Evolutionary conservation across 2,888 invertebrate genomes (phyloP).

Genomic region (Pterobdella sp.): DNA sequence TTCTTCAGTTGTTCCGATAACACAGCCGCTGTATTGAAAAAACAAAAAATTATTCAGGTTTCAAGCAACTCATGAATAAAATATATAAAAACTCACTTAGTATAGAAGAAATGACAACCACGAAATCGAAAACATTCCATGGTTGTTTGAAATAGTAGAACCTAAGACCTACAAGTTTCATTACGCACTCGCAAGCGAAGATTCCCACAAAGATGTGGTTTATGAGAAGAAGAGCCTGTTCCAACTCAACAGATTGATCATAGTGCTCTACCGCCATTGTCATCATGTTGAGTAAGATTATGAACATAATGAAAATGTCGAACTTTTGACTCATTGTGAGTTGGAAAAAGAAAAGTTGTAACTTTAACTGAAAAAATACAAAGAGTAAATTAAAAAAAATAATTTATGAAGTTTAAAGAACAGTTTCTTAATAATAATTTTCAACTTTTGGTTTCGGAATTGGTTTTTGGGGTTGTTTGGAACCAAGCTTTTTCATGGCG

Average conservation of each 20-base stretch:
- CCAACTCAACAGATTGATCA: conserved; percentile 62
- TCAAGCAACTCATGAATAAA: background rate
- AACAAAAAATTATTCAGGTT: too few relatives aligned
- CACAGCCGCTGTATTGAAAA: conserved; percentile 3
- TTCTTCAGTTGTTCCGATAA: conserved; percentile 24
- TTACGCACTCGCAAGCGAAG: conserved; percentile 93
- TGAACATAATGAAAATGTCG: conserved; percentile 98
- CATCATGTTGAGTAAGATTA: conserved; percentile 95
- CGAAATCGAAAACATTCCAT: conserved; percentile 98
- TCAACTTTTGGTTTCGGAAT: conserved; percentile 90
- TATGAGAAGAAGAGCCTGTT: conserved; percentile 72
- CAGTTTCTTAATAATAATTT: background rate
- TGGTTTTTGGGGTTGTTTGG: conserved; percentile 94
- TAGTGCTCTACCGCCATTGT: conserved; percentile 98
- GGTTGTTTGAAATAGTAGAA: conserved; percentile 98
- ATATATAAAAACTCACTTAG: conserved; percentile 62
- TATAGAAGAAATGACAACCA: conserved; percentile 95
- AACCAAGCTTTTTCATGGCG: conserved; percentile 99
- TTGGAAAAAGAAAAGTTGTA: conserved; percentile 92
- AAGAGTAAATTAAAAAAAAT: background rate
- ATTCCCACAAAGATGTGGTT: conserved; percentile 97
- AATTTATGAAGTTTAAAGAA: background rate
- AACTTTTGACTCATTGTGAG: conserved; percentile 96
- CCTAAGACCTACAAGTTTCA: conserved; percentile 93
- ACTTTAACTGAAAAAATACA: conserved; percentile 68